Conservation (phyloP, 2,888 invertebrate genomes). For the Thymelicus lineola region DNA sequence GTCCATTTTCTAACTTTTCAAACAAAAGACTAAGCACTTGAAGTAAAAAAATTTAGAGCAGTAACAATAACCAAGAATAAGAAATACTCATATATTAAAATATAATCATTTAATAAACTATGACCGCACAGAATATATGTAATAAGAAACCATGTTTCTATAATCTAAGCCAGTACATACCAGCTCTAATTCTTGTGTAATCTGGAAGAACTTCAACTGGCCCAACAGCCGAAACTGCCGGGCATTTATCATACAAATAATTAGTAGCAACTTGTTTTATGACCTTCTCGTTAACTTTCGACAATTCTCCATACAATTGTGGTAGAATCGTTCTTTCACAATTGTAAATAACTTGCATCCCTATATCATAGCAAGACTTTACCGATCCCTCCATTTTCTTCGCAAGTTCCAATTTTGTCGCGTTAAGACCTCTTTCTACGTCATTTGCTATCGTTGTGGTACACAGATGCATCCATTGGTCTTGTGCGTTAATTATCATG, state of each 20-base stretch:
- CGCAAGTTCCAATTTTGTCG: conserved; percentile 59
- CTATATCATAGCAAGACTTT: conserved; percentile 65
- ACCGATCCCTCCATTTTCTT: conserved; percentile 54
- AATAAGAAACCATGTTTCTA: conserved; percentile 40
- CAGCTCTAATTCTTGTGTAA: conserved; percentile 63
- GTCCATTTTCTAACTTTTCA: too few relatives aligned
- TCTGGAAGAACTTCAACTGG: conserved; percentile 72
- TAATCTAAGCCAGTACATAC: conserved; percentile 69
- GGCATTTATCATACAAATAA: conserved; percentile 73
- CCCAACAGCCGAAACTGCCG: conserved; percentile 71
- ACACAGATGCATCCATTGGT: conserved; percentile 71
- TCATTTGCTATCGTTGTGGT: conserved; percentile 55
- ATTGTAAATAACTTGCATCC: conserved; percentile 61
- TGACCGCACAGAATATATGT: too few relatives aligned
- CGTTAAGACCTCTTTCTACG: conserved; percentile 59
- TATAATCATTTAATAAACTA: too few relatives aligned
- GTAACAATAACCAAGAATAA: too few relatives aligned
- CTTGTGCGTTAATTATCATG: conserved; percentile 63
- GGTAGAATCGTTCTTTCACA: conserved; percentile 52
- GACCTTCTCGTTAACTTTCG: conserved; percentile 32
- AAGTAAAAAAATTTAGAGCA: too few relatives aligned
- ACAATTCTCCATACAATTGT: conserved; percentile 39
- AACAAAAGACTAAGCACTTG: too few relatives aligned
- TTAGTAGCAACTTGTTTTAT: conserved; percentile 51
- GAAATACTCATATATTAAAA: too few relatives aligned